Conservation (phyloP, 2,888 invertebrate species). For the Petrophora chlorosata region DNA sequence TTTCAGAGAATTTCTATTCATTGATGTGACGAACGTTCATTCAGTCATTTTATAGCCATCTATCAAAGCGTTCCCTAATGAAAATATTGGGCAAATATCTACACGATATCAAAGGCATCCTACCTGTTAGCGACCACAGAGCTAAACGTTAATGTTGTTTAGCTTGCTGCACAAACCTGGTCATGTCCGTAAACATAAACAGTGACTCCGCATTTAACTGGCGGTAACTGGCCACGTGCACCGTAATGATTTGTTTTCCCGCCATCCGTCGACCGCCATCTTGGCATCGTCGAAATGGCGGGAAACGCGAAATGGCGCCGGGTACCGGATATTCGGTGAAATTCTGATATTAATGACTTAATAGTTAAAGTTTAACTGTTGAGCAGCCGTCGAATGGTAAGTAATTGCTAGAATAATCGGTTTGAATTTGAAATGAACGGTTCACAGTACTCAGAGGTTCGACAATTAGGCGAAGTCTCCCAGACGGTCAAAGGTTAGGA, state of each 20-base stretch:
- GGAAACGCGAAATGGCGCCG: constrained; percentile 54
- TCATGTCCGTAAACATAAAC: constrained; percentile 44
- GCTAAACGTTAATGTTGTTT: constrained; percentile 26
- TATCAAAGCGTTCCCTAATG: constrained; percentile 27
- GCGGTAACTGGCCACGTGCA: constrained; percentile 56
- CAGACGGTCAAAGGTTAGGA: constrained; percentile 20
- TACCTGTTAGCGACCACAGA: constrained; percentile 30
- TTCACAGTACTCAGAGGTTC: constrained; percentile 45
- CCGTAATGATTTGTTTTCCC: constrained; percentile 39
- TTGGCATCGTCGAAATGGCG: constrained; percentile 45
- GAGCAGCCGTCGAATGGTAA: constrained; percentile 58
- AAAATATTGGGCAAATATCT: constrained; percentile 20
- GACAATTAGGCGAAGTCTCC: constrained; percentile 16
- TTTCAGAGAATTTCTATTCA: constrained; percentile 16
- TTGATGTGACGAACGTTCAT: constrained; percentile 11
- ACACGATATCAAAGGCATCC: constrained; percentile 26
- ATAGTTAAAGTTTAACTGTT: constrained; percentile 72
- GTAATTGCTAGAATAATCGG: constrained; percentile 67
- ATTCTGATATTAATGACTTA: constrained; percentile 70
- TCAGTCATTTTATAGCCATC: constrained; percentile 19
- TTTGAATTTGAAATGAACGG: constrained; percentile 46
- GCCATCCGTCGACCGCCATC: constrained; percentile 43
- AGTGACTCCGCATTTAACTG: constrained; percentile 41
- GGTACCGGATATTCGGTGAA: constrained; percentile 46
- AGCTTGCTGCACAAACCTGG: constrained; percentile 20